These are phyloP conservation scores for Limanda limanda DNA, from an alignment of 2,113 vertebrate genomes.

Conservation along the genomic window DNA sequence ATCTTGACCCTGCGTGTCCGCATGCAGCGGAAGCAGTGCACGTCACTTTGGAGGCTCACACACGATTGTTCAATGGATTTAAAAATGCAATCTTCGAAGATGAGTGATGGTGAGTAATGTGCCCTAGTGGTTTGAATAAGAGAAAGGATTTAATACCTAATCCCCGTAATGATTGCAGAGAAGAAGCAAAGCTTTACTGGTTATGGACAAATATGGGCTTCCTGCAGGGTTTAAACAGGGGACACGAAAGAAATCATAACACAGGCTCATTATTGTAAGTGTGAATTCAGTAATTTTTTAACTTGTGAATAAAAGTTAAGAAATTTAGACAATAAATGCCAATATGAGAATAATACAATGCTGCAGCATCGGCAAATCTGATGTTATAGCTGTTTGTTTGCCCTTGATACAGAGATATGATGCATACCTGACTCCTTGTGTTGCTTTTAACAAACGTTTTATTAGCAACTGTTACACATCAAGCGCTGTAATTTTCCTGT, in stretches of 20 bases:
- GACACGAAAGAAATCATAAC: constrained; percentile 7
- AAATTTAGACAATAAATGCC: too few relatives aligned
- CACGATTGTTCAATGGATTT: not conserved
- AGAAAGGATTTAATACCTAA: constrained; percentile 51
- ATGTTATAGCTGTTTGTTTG: too few relatives aligned
- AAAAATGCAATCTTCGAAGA: not conserved
- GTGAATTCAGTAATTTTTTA: too few relatives aligned
- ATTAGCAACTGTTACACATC: not conserved
- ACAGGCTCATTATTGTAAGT: not conserved
- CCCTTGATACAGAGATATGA: too few relatives aligned
- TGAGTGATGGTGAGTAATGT: constrained; percentile 5
- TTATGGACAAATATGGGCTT: constrained; percentile 62
- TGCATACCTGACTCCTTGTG: too few relatives aligned
- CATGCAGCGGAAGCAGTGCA: too few relatives aligned
- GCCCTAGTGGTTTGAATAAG: constrained; percentile 29
- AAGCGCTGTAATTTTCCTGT: not conserved
- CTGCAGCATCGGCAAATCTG: too few relatives aligned
- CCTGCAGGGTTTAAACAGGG: constrained; percentile 6
- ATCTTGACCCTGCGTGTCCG: too few relatives aligned
- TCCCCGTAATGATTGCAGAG: constrained; percentile 61
- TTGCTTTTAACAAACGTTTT: not conserved
- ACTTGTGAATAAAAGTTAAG: too few relatives aligned
- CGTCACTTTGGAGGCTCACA: not conserved
- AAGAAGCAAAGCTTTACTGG: constrained; percentile 16
- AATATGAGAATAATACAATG: too few relatives aligned